Evolutionary conservation across 2,797 vertebrate species (phyloP), one percentile per base, ranked within the genome.

Genomic region (Crax fasciolata): DNA sequence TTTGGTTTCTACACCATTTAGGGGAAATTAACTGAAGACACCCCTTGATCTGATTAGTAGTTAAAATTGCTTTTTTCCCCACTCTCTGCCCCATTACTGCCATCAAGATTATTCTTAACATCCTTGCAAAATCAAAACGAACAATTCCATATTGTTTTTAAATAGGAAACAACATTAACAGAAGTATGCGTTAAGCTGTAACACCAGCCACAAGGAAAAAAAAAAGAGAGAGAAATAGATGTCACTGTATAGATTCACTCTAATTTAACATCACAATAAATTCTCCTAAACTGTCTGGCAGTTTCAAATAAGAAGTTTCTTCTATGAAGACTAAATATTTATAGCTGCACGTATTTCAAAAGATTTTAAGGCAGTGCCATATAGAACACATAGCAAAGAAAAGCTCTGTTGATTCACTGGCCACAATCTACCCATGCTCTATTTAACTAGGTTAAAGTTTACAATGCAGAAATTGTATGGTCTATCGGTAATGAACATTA

Each of bases 101-200:
- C 55, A 67, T 63, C 14, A 20, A 35, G 7, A 23, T 27, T 46
- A 39, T 32, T 88, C 9, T 30, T 43, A 51, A 77, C 25, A 57
- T 59, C 58, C 44, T 91, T 89, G 92, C 13, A 48, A 84, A 90
- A 67, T 88, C 61, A 89, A 93, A 59, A 87, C 15, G 63, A 52
- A 44, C 43, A 88, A 72, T 75, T 70, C 77, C 17, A 19, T 21
- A 27, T 59, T 65, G 25, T 23, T 49, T 93, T 90, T 52, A 62
- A 15, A 9, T 35, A 13, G n/a, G 51, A 66, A 92, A 75, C 32
- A 39, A 51, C 71, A 80, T 39, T 61, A 48, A 67, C n/a, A 15
- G 38, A 19, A 83, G 63, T 12, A 71, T 18, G 44, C 71, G 38
- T 71, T 44, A 70, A 57, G 21, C 25, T 59, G 32, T 46, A 57